Conservation (phyloP, 2,113 vertebrate species). For the Etheostoma spectabile region DNA sequence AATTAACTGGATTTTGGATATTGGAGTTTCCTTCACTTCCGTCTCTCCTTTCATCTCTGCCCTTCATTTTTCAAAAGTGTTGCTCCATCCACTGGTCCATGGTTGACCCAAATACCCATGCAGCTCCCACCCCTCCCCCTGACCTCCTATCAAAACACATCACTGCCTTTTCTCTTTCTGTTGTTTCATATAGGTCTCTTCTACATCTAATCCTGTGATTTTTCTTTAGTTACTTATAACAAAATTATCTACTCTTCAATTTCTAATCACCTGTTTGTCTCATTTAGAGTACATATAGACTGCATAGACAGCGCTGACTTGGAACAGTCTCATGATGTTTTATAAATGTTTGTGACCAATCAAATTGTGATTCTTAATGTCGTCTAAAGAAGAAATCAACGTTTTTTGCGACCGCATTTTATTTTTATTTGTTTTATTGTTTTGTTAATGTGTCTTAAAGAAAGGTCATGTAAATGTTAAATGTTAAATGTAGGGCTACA, state of each 20-base stretch:
- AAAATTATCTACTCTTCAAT: neutral
- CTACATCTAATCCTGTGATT: neutral
- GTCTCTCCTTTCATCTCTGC: conserved; percentile 23
- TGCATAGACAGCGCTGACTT: neutral
- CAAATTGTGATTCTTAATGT: neutral
- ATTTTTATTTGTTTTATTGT: neutral
- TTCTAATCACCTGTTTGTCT: neutral
- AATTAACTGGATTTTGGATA: conserved; percentile 14
- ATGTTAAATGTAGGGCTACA: neutral
- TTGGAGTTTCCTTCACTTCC: neutral
- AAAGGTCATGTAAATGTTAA: neutral
- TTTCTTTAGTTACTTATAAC: neutral
- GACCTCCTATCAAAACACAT: conserved; percentile 63
- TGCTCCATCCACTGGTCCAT: conserved; percentile 52
- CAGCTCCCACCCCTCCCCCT: conserved; percentile 71
- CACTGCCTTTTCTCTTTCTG: conserved; percentile 42
- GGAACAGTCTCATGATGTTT: neutral
- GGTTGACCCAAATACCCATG: conserved; percentile 79
- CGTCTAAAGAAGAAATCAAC: neutral
- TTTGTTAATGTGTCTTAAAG: neutral
- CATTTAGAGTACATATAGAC: neutral
- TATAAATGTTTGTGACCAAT: neutral
- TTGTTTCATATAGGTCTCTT: conserved; percentile 48
- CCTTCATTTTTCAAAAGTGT: conserved; percentile 61
- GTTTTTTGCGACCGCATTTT: neutral